These are phyloP conservation scores for Drosophila murphyi DNA, from an alignment of 1,140 invertebrate species.

Conservation along the genomic window DNA sequence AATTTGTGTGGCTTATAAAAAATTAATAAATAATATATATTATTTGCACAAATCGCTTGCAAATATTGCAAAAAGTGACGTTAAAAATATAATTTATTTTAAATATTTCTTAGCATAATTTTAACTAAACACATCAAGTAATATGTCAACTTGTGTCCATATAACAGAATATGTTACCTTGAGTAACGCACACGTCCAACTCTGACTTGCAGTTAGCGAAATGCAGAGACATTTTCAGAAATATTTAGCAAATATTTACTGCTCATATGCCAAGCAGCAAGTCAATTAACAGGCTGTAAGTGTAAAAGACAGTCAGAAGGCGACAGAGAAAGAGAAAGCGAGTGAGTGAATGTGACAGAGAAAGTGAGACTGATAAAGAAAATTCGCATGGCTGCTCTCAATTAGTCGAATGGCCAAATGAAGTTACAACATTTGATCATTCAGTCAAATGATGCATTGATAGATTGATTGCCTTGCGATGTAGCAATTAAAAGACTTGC, in stretches of 20 bases:
- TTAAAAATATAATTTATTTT: too few relatives aligned
- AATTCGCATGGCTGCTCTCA: constrained; percentile 56
- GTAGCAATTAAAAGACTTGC: constrained; percentile 46
- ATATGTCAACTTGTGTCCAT: too few relatives aligned
- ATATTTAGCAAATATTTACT: constrained; percentile 40
- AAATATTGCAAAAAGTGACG: too few relatives aligned
- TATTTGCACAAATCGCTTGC: too few relatives aligned
- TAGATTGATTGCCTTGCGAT: constrained; percentile 39
- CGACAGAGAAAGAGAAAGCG: not conserved
- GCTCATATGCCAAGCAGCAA: constrained; percentile 60
- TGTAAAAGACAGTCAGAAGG: constrained; percentile 15
- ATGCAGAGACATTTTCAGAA: not conserved
- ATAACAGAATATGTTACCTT: too few relatives aligned
- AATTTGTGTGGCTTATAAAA: too few relatives aligned
- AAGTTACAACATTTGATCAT: constrained; percentile 63
- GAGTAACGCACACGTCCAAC: not conserved
- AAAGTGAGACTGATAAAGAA: not conserved
- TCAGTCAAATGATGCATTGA: constrained; percentile 28
- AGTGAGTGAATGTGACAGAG: not conserved
- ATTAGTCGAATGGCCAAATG: constrained; percentile 59
- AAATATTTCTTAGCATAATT: too few relatives aligned
- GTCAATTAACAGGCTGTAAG: constrained; percentile 62
- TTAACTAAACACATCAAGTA: too few relatives aligned
- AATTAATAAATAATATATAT: too few relatives aligned
- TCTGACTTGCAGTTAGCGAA: not conserved